phyloP scores from a whole-genome alignment of 2,113 vertebrate genomes.

The Athene noctua region DNA sequence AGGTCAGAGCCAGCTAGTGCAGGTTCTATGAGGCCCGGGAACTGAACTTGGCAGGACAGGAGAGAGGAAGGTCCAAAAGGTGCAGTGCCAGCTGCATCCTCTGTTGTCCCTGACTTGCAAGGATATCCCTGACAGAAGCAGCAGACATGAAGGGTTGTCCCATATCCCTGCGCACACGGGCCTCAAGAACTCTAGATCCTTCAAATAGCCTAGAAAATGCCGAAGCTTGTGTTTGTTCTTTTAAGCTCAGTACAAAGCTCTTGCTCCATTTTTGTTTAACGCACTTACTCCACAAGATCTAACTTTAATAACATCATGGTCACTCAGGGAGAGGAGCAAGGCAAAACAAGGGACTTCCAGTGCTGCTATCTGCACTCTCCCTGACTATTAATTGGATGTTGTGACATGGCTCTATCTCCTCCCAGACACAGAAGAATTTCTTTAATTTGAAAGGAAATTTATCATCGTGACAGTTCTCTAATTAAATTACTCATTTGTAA shows the following conservation, averaged over 20 bases:
- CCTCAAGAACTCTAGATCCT: background rate
- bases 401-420: background rate
- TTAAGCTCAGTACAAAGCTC: background rate
- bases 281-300: background rate
- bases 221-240: background rate
- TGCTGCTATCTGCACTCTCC: background rate
- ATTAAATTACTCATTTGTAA: constrained; percentile 44
- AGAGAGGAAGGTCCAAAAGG: background rate
- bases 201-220: background rate
- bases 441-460: background rate
- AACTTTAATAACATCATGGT: background rate
- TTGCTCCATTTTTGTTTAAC: background rate
- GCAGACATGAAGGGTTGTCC: background rate
- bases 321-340: background rate
- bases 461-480: background rate
- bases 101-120: background rate
- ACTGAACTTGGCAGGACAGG: accelerated
- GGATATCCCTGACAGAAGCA: background rate
- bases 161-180: background rate
- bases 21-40: accelerated
- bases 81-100: background rate
- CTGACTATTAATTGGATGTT: background rate
- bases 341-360: background rate
- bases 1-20: background rate
- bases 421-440: background rate